Conservation (phyloP, 1,140 invertebrate genomes). For the Dendroctonus valens region DNA sequence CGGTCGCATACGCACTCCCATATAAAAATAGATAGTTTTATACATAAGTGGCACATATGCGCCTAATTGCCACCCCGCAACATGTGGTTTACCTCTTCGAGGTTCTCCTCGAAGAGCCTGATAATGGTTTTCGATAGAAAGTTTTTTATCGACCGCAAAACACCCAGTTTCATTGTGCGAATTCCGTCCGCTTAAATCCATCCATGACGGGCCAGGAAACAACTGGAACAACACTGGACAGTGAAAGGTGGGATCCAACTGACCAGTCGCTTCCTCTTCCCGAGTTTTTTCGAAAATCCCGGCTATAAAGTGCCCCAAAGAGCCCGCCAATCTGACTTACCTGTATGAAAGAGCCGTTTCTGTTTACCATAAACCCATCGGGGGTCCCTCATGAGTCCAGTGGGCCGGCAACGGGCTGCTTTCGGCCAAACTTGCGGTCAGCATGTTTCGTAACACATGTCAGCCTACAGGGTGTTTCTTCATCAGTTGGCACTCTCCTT, state of each 20-base stretch:
- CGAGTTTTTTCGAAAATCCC: background rate
- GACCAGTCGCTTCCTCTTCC: no score
- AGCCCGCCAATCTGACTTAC: conserved; percentile 21
- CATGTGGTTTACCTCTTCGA: conserved; percentile 23
- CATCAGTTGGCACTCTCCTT: background rate
- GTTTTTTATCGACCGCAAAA: no score
- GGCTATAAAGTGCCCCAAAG: conserved; percentile 12
- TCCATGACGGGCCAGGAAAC: no score
- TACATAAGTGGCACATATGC: conserved; percentile 23
- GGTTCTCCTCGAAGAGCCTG: conserved; percentile 1
- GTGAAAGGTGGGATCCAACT: no score
- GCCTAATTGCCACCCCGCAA: conserved; percentile 22
- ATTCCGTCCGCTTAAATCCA: no score
- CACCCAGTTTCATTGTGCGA: no score
- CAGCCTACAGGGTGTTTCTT: background rate
- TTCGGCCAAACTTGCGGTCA: background rate
- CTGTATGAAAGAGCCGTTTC: conserved; percentile 27
- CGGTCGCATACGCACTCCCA: conserved; percentile 9
- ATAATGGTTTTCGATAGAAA: conserved; percentile 7
- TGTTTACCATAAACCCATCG: conserved; percentile 31
- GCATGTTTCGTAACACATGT: background rate
- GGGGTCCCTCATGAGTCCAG: conserved; percentile 23
- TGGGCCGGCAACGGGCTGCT: background rate
- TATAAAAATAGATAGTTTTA: conserved; percentile 28
- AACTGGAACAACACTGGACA: no score